Base-by-base conservation (phyloP, 2,888 invertebrate species). In the Conops quadrifasciatus region DNA sequence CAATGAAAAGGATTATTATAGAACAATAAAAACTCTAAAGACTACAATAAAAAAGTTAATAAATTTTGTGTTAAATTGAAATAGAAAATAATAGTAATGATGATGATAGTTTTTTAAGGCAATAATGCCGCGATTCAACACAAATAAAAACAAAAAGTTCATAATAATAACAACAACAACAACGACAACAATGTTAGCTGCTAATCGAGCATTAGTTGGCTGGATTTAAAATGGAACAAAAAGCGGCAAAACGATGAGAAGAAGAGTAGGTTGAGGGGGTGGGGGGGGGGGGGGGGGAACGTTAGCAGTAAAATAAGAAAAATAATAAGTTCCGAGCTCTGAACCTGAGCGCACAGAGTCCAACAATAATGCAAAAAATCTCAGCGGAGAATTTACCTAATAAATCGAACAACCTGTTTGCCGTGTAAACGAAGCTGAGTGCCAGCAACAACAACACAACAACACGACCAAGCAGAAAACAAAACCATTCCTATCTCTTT, bases 41-140 rank as follows among this genome's bases (percentile, higher is more conserved):
- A 36, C 4, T 36, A 36, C 4, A 36, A 36, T 36, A 36, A 36
- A 36, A 36, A 36, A 36, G 9, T 36, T 36, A 36, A 36, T 7
- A 36, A 36, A 36, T 36, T 36, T 4, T 36, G 36, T 36, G 5
- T 36, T 36, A 4, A 36, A 56, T 56, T 24, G 26, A 21, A 56
- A 56, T 4, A 1, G 28, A 1, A 56, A 56, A 56, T 56, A 56
- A 15, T 56, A 26, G 19, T 56, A 1, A 26, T 2, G 28, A 24
- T 56, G 24, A 15, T 80, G 80, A 79, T 77, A 81, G 83, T 82
- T 81, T 83, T 83, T 83, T 82, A 83, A 80, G 77, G 80, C 80
- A 78, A 79, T 76, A 80, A 78, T 77, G 78, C 78, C 80, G 75
- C 81, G 81, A 83, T 83, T 81, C 83, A 83, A 83, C 83, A 81